Evolutionary conservation across 1,140 invertebrate genomes (phyloP), one percentile per base, ranked within the genome.

Genomic region (Adelges cooleyi): DNA sequence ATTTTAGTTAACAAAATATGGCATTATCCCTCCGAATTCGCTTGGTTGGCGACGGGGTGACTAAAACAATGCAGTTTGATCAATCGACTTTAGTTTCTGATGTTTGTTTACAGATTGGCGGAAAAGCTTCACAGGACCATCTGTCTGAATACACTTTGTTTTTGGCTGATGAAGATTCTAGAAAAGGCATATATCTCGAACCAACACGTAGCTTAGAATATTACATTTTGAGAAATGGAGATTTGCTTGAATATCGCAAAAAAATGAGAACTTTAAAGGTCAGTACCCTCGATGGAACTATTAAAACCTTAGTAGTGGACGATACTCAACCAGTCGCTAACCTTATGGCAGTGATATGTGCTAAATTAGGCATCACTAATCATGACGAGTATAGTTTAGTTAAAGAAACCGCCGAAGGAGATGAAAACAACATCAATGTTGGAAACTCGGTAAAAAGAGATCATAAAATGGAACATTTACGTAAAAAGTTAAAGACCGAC

Each of bases 381-480:
- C 93, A 99, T 77, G 97, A 99, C 73, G 97, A 99, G 74, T 99
- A 98, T 75, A 95, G 94, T 22, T 75, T 99, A 74, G 91, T 99
- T n/a, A 80, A 90, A 10, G 95, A 98, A 71, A 80, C 62, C 33
- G 76, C 81, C 1, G 89, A 92, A 68, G 40, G 40, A 13, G 86
- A 93, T 74, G 85, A 94, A 77, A 81, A 87, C 76, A 79, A 90
- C 79, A 75, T 82, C 69, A 83, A 82, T 70, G 83, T 84, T 72
- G 80, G 83, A 22, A 89, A 89, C 75, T 80, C 82, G 74, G 90
- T 90, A 73, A 89, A 90, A 74, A 80, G 87, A 23, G 92, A 98
- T 78, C 81, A 89, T 33, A 98, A 99, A 78, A 95, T 99, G 89
- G 94, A 98, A 71, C 90, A 96, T 75, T 80, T 99, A 69, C 85